A percentile compares a stretch with the other conserved stretches of the same genome.
These are phyloP conservation scores for Ooceraea biroi DNA, from an alignment of 1,140 invertebrate species.

Conservation along the genomic window DNA sequence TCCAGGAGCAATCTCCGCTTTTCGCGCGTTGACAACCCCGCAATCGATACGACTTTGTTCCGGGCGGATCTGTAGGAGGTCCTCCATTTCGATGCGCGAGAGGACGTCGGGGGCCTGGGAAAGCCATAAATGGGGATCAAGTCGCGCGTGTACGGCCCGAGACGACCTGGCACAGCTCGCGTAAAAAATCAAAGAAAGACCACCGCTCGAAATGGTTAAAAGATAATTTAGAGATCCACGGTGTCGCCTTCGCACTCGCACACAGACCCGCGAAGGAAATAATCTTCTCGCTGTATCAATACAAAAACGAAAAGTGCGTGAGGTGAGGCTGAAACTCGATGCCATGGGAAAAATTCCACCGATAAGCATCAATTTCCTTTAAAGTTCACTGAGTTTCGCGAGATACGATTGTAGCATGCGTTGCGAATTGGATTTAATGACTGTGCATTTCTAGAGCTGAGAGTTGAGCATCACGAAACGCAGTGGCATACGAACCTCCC, in stretches of 20 bases:
- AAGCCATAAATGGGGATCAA: slow-evolving; percentile 70
- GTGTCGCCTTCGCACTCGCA: neutral
- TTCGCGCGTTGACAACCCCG: slow-evolving; percentile 64
- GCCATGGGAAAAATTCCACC: too few relatives aligned
- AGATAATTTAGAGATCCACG: neutral
- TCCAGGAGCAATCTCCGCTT: slow-evolving; percentile 48
- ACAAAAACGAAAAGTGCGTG: too few relatives aligned
- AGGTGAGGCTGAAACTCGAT: too few relatives aligned
- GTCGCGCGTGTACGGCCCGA: slow-evolving; percentile 38
- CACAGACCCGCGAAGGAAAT: neutral
- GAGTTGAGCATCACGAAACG: slow-evolving; percentile 30
- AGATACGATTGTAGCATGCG: too few relatives aligned
- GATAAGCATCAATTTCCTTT: too few relatives aligned
- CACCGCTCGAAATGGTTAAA: slow-evolving; percentile 21
- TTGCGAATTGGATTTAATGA: too few relatives aligned
- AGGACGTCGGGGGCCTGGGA: slow-evolving; percentile 60
- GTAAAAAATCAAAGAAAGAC: slow-evolving; percentile 60
- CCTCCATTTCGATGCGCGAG: slow-evolving; percentile 63
- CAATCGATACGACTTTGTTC: slow-evolving; percentile 56
- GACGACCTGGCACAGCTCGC: slow-evolving; percentile 40
- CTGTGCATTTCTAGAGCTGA: neutral
- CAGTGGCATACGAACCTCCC: neutral
- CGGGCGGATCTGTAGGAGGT: slow-evolving; percentile 60
- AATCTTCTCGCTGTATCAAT: too few relatives aligned
- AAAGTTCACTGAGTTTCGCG: too few relatives aligned